A percentile compares a stretch with the other conserved stretches of the same genome.
Conservation (phyloP, 2,888 invertebrate genomes). For the Ornithoptera alexandrae region DNA sequence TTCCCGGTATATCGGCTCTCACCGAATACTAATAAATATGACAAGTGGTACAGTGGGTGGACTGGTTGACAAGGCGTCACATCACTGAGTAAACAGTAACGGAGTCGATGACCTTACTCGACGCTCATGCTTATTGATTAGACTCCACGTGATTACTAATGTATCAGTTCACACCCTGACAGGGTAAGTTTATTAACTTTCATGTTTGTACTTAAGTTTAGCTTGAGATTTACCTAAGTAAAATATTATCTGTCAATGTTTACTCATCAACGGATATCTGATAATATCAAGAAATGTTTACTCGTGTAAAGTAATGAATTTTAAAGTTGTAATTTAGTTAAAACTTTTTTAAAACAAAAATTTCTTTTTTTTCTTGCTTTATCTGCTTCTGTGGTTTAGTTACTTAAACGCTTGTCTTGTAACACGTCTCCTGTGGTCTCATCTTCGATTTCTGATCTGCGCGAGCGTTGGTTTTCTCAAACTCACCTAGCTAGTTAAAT, state of each 20-base stretch:
- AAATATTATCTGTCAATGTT: conserved; percentile 8
- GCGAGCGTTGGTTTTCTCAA: too few species aligned
- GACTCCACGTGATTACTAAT: conserved; percentile 57
- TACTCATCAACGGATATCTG: not conserved
- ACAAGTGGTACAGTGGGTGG: conserved; percentile 66
- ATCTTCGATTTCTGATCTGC: too few species aligned
- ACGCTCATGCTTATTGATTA: conserved; percentile 56
- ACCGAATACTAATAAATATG: conserved; percentile 40
- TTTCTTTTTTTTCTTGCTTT: too few species aligned
- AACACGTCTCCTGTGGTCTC: too few species aligned
- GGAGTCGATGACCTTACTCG: conserved; percentile 66
- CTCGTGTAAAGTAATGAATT: too few species aligned
- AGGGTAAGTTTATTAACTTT: conserved; percentile 36
- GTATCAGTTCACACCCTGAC: conserved; percentile 48
- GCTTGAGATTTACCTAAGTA: conserved; percentile 7
- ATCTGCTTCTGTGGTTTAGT: too few species aligned
- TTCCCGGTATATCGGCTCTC: conserved; percentile 31
- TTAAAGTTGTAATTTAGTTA: too few species aligned
- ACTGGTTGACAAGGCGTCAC: conserved; percentile 63
- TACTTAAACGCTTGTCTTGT: too few species aligned
- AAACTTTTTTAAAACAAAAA: too few species aligned
- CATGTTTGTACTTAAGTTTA: conserved; percentile 1
- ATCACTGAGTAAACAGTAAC: conserved; percentile 58
- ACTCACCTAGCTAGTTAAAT: too few species aligned
- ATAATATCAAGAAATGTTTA: too few species aligned